Base-by-base conservation (phyloP, 2,888 invertebrate genomes). In the Catocala nupta region DNA sequence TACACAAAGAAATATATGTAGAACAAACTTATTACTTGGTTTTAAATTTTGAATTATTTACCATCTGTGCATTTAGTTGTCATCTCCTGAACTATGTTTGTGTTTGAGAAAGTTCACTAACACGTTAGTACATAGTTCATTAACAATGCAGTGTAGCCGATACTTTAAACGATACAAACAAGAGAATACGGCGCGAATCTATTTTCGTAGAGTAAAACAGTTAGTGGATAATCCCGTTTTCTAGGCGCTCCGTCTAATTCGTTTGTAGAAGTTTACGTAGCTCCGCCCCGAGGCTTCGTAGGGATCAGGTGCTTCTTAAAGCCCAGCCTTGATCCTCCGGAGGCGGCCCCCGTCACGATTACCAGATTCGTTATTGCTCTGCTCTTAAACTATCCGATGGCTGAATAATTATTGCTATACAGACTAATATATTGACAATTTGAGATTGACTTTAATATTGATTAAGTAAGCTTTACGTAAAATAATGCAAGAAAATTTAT, bases 161-260 rank as follows among this genome's bases (percentile, higher is more conserved):
- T 55, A 64, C 59, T 69, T 68, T 67, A 70, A 70, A 52, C 42
- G 48, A 36, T 52, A 67, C 66, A 68, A 72, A 73, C 59, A 75
- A 59, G 66, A 59, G 49, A 69, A 68, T 54, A 68, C 54, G 61
- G 72, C 65, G 75, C 68, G 68, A 81, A 81, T 73, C 77, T 82
- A 79, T 81, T 82, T 81, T 83, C 75, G 74, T 76, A 67, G 75
- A 79, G 79, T 82, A 82, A 83, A 83, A 79, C 78, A 80, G 82
- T 86, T 84, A 84, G 75, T 81, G 79, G 83, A 82, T 88, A 85
- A 87, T 88, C 85, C 85, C 67, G 75, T 84, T 84, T 84, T 75
- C 82, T 83, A 84, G 86, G 75, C 74, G 83, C 81, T 79, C 75
- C 78, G 64, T 84, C 83, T 88, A 87, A 88, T 87, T 88, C 86